These are phyloP conservation scores for Drosophila nr. medialis DNA, from an alignment of 2,888 invertebrate species.

Conservation along the genomic window DNA sequence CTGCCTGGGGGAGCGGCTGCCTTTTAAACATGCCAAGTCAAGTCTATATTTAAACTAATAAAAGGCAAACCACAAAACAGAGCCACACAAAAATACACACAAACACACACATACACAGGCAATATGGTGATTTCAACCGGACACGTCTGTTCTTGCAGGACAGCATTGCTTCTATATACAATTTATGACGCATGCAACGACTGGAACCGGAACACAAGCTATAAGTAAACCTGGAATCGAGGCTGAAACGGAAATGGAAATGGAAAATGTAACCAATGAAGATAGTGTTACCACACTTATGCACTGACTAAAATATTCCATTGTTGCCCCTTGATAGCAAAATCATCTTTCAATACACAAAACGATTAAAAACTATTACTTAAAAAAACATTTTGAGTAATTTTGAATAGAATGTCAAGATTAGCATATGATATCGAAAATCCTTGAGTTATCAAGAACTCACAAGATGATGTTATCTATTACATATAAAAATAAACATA, in stretches of 20 bases:
- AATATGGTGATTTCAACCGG: slow-evolving; percentile 51
- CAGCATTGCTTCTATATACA: slow-evolving; percentile 35
- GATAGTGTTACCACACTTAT: neutral
- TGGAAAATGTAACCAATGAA: slow-evolving; percentile 1
- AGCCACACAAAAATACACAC: slow-evolving; percentile 14
- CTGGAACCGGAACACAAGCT: slow-evolving; percentile 21
- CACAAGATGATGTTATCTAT: neutral
- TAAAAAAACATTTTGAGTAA: neutral
- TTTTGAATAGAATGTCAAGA: neutral
- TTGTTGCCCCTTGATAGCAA: neutral
- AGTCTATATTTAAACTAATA: slow-evolving; percentile 79
- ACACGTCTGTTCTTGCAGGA: slow-evolving; percentile 39
- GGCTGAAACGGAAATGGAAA: slow-evolving; percentile 1
- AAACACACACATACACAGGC: slow-evolving; percentile 15
- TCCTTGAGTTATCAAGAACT: neutral
- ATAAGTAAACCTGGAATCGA: slow-evolving; percentile 14
- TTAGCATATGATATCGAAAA: neutral
- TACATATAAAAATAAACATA: neutral
- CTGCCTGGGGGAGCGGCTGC: slow-evolving; percentile 1
- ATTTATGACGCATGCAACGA: slow-evolving; percentile 55
- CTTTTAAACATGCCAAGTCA: slow-evolving; percentile 62
- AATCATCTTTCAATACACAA: no score
- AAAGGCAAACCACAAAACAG: slow-evolving; percentile 61
- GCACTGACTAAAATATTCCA: neutral
- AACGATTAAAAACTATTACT: no score